Evolutionary conservation across 2,888 invertebrate genomes (phyloP).

Genomic region (Allolobophora icterica): DNA sequence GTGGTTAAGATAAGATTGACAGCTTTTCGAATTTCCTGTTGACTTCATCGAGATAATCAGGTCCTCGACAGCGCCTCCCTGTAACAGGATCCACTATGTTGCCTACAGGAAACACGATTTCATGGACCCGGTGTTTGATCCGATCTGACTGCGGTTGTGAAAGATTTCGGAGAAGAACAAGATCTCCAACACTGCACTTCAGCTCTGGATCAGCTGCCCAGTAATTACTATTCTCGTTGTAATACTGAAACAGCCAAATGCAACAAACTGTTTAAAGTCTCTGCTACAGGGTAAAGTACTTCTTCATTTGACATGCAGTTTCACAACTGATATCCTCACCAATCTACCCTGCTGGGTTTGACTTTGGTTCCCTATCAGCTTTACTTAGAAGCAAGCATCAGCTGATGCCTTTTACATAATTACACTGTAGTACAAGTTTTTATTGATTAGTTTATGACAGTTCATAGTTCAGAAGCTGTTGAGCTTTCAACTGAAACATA

Average conservation of each 20-base stretch:
- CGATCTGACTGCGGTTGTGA: conserved; percentile 4
- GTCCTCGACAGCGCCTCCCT: conserved; percentile 37
- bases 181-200: conserved; percentile 29
- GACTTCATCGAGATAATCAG: conserved; percentile 36
- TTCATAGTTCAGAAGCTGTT: no score
- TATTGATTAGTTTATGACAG: no score
- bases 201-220: conserved; percentile 22
- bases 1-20: not conserved
- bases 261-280: not conserved
- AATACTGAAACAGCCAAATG: not conserved
- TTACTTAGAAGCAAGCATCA: not conserved
- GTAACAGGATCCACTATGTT: conserved; percentile 39
- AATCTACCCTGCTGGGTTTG: not conserved
- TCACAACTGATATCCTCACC: not conserved
- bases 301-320: not conserved
- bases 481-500: no score
- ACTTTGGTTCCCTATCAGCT: not conserved
- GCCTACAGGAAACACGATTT: conserved; percentile 38
- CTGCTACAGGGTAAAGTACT: not conserved
- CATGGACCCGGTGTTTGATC: conserved; percentile 12
- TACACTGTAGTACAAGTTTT: not conserved
- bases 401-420: not conserved
- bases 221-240: not conserved
- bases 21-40: conserved; percentile 35
- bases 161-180: conserved; percentile 18